Conservation (phyloP, 2,113 vertebrate species). For the Corythaeola cristata region DNA sequence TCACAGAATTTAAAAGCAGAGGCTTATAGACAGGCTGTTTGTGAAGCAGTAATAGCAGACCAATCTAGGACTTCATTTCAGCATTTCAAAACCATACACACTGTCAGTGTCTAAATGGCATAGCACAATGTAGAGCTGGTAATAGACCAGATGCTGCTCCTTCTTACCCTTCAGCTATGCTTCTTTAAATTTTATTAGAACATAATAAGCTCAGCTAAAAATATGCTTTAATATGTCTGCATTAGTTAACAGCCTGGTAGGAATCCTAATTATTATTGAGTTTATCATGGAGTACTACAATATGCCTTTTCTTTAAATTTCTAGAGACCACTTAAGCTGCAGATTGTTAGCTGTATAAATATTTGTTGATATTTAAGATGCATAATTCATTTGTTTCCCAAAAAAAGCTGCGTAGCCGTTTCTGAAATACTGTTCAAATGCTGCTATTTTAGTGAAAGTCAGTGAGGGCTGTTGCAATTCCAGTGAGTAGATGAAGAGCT, state of each 20-base stretch:
- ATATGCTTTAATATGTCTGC: slow-evolving; percentile 67
- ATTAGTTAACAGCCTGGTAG: slow-evolving; percentile 73
- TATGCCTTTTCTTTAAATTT: slow-evolving; percentile 62
- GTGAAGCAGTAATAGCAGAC: not conserved
- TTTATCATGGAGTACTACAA: slow-evolving; percentile 48
- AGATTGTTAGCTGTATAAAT: slow-evolving; percentile 67
- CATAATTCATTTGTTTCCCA: slow-evolving; percentile 64
- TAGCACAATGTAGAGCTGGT: slow-evolving; percentile 21
- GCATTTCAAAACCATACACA: not conserved
- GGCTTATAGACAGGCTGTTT: not conserved
- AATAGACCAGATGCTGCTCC: slow-evolving; percentile 51
- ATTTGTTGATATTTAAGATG: slow-evolving; percentile 67
- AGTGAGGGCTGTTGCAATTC: not conserved
- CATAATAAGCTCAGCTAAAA: slow-evolving; percentile 70
- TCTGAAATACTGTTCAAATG: not conserved
- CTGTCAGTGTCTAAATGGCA: slow-evolving; percentile 8
- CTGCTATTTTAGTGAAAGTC: not conserved
- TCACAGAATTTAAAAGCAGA: not conserved
- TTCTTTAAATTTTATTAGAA: slow-evolving; percentile 70
- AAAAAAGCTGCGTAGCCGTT: not conserved
- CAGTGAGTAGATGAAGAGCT: not conserved
- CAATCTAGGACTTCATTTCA: not conserved
- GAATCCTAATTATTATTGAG: slow-evolving; percentile 73
- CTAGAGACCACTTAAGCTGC: slow-evolving; percentile 62
- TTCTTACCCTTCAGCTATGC: slow-evolving; percentile 60